Conservation (phyloP, 2,797 vertebrate genomes). For the Argyrosomus regius region DNA sequence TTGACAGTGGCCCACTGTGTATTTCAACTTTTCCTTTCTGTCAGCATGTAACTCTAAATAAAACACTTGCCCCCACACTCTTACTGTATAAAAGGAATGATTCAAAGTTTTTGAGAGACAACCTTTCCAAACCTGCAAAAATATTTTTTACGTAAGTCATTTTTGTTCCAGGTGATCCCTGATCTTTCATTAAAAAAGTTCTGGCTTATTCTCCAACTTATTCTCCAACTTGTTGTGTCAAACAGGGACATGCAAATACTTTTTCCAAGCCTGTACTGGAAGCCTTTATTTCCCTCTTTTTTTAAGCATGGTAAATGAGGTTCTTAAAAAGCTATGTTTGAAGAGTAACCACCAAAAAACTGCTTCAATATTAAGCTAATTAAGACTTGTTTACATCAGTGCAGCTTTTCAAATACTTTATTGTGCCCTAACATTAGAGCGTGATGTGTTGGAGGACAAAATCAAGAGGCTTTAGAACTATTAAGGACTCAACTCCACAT, state of each 20-base stretch:
- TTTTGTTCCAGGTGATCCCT: neutral
- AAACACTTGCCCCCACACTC: too few relatives aligned
- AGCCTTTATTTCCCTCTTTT: neutral
- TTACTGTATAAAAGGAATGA: too few relatives aligned
- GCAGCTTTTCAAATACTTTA: conserved; percentile 31
- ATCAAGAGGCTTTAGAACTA: conserved; percentile 56
- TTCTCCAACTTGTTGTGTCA: neutral
- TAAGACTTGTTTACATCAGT: conserved; percentile 56
- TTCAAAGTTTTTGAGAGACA: neutral
- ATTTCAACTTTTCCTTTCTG: too few relatives aligned
- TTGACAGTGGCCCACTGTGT: too few relatives aligned
- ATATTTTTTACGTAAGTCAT: neutral
- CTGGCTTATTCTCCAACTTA: neutral
- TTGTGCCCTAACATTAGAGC: conserved; percentile 23
- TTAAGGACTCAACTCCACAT: conserved; percentile 19
- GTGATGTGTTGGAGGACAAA: conserved; percentile 56
- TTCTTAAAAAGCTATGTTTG: conserved; percentile 24
- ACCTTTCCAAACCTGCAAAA: conserved; percentile 1
- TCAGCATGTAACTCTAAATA: too few relatives aligned
- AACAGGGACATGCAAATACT: conserved; percentile 30
- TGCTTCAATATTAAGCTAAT: conserved; percentile 37
- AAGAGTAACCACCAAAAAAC: conserved; percentile 27
- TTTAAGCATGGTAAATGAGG: neutral
- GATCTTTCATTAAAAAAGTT: neutral
- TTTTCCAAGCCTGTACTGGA: neutral